Percentiles rank a stretch among this genome's conserved stretches.
Conservation (phyloP, 2,797 vertebrate genomes). For the Typhlichthys eigenmanni region DNA sequence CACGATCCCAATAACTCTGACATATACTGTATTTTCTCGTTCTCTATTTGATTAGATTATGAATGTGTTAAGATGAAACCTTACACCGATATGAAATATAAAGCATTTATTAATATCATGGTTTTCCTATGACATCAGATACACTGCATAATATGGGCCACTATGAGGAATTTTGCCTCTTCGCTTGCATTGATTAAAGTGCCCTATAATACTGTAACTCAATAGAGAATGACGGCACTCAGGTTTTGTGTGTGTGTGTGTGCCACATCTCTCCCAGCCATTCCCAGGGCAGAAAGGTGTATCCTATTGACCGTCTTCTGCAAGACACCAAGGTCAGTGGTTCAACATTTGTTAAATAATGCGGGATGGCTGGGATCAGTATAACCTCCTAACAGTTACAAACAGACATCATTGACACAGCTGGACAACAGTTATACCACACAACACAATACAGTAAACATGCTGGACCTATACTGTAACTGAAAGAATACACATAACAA, state of each 20-base stretch:
- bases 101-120: conserved; percentile 24
- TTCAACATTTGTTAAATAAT: conserved; percentile 60
- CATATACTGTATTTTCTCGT: not conserved
- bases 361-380: conserved; percentile 20
- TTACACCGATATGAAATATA: conserved; percentile 24
- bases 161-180: conserved; percentile 51
- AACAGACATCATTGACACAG: conserved; percentile 33
- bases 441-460: too few relatives aligned
- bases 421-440: conserved; percentile 10
- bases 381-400: conserved; percentile 15
- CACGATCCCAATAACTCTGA: not conserved
- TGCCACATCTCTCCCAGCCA: conserved; percentile 24
- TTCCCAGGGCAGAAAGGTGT: conserved; percentile 41
- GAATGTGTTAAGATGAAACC: conserved; percentile 35
- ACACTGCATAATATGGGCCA: conserved; percentile 28
- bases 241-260: conserved; percentile 2
- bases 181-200: conserved; percentile 66
- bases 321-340: conserved; percentile 59
- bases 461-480: too few relatives aligned
- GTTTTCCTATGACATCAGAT: conserved; percentile 52
- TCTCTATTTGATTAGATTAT: conserved; percentile 37
- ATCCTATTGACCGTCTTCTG: conserved; percentile 37
- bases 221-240: conserved; percentile 49
- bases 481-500: not conserved
- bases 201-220: conserved; percentile 43